Base-by-base conservation (phyloP, 92 coral and sea anemone species). In the Isaurus tuberculatus region DNA sequence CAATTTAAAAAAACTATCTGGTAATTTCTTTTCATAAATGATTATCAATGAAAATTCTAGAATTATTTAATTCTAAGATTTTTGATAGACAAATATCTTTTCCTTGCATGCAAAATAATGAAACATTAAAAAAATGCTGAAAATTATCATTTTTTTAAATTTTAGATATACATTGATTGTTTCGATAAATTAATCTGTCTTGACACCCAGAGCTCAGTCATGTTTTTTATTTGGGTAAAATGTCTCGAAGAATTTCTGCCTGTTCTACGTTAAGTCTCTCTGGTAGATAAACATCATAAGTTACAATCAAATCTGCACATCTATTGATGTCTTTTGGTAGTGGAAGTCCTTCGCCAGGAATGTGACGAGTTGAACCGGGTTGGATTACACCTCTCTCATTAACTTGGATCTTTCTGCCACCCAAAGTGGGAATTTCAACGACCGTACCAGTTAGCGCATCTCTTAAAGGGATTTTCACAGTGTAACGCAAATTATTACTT, bases 341-440 rank as follows among this genome's bases (percentile, higher is more conserved):
- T 37, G 99, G 99, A 29, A 96, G 83, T 11, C 99, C 99, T 42
- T 94, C 94, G 49, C 98, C 95, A 17, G 87, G 70, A 9, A 94
- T 87, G 42, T 85, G 82, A 65, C 88, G 85, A 0, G 89, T 68
- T 0, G 92, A 86, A 16, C 94, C 97, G 17, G 94, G 99, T 34
- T 86, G 91, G 23, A 92, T 90, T 13, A 95, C 84, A 16, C 90
- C 92, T 49, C 67, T 84, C 49, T 88, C 86, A n/a, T 88, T 71
- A 72, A 94, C 72, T 16, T 74, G 83, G 23, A 93, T 81, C 34
- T 88, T 88, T 26, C 90, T 81, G 20, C 94, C 93, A 67, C 86
- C 84, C 14, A 95, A 70, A 1, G 94, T 85, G 1, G 98, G 98
- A 6, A 94, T 89, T 16, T 85, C 88, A 17, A 83, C 43, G 51